These are phyloP conservation scores for Mesochorus sp. DNA, from an alignment of 2,888 invertebrate genomes.

Conservation along the genomic window DNA sequence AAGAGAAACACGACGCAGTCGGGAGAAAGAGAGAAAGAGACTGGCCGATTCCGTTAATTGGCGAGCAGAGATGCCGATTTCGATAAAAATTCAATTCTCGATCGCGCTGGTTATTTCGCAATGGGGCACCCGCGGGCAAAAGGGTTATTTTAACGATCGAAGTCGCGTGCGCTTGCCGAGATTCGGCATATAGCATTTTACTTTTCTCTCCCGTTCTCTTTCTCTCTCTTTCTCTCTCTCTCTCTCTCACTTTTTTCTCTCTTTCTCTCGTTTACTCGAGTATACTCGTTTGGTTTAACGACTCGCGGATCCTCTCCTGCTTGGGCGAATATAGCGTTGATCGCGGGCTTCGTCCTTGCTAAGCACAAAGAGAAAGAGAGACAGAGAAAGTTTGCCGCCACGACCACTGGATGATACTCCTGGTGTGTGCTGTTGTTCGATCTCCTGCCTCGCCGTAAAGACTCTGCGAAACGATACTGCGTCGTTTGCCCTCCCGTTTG, in stretches of 20 bases:
- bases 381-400: conserved; percentile 43
- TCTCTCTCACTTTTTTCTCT: conserved; percentile 30
- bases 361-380: conserved; percentile 29
- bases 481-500: conserved; percentile 61
- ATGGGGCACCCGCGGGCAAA: conserved; percentile 53
- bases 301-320: conserved; percentile 46
- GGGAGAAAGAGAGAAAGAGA: conserved; percentile 25
- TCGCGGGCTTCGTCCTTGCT: conserved; percentile 51
- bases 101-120: conserved; percentile 78
- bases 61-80: conserved; percentile 62
- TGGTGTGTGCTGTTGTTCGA: conserved; percentile 50
- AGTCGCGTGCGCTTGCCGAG: conserved; percentile 61
- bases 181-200: conserved; percentile 76
- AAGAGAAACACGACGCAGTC: conserved; percentile 25
- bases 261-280: conserved; percentile 43
- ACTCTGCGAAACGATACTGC: conserved; percentile 61
- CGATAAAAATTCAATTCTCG: conserved; percentile 80
- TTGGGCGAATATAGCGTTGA: conserved; percentile 42
- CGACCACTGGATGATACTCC: conserved; percentile 49
- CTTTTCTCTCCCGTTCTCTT: conserved; percentile 60
- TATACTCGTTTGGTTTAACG: conserved; percentile 61
- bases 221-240: conserved; percentile 15
- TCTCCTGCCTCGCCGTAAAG: conserved; percentile 59
- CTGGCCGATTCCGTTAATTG: conserved; percentile 56
- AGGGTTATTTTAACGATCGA: conserved; percentile 63